Evolutionary conservation across 2,113 vertebrate genomes (phyloP).

Genomic region (Rhombomys opimus): DNA sequence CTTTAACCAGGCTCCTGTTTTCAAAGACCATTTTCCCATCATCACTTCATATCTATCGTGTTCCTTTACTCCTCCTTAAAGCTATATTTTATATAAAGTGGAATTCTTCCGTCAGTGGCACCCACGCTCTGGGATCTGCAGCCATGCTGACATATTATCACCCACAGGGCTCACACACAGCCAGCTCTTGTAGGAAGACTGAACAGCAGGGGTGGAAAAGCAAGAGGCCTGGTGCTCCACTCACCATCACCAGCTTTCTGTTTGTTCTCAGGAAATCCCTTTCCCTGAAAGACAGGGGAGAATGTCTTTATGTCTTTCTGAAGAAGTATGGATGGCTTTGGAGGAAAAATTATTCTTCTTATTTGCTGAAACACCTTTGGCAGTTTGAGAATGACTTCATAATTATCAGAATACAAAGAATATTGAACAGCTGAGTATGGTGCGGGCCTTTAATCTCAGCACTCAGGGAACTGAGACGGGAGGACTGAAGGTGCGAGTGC

Average conservation of each 20-base stretch:
- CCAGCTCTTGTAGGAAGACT: not conserved
- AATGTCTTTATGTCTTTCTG: not conserved
- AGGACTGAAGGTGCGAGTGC: not conserved
- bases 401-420: not conserved
- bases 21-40: constrained; percentile 29
- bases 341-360: not conserved
- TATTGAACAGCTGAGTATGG: not conserved
- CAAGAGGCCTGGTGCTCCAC: accelerated
- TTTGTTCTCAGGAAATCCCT: not conserved
- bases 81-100: constrained; percentile 14
- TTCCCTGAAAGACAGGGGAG: not conserved
- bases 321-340: not conserved
- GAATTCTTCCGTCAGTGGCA: not conserved
- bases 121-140: not conserved
- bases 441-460: not conserved
- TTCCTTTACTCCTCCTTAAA: constrained; percentile 50
- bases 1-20: constrained; percentile 32
- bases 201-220: accelerated
- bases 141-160: accelerated
- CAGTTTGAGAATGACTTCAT: not conserved
- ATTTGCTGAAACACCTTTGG: not conserved
- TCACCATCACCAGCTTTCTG: not conserved
- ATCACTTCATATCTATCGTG: constrained; percentile 28
- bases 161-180: accelerated
- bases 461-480: not conserved